Base-by-base conservation (phyloP, 2,888 invertebrate genomes). In the Andricus quercusramuli region DNA sequence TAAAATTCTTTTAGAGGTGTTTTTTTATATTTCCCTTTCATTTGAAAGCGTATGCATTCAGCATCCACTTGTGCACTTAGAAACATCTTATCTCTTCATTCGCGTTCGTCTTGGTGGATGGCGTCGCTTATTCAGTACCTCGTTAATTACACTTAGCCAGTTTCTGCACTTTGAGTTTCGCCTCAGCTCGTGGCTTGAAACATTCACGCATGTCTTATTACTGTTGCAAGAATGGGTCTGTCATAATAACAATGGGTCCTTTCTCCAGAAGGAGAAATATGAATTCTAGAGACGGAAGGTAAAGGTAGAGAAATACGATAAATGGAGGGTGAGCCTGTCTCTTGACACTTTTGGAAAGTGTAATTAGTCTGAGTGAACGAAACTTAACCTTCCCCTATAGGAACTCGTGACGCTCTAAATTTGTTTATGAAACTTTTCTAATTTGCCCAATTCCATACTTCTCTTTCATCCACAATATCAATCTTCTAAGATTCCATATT, bases 121-220 rank as follows among this genome's bases (percentile, higher is more conserved):
- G 22, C 74, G 74, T 25, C 64, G 64, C 74, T 74, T 74, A 74
- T 74, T 74, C 74, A 56, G 74, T 74, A 8, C 74, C 74, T 74
- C 74, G 74, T 74, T 74, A 74, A 74, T 74, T 74, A 74, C 56
- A 74, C 74, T 74, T 74, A 59, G 56, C 74, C 37, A 74, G 74
- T 74, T 74, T 74, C 74, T 74, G 56, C 29, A 74, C 74, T 74
- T 74, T 74, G 47, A 17, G 51, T 74, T 74, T 74, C 32, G n/a
- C 56, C 74, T 74, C 22, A 56, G 32, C 32, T 56, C 51, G 56
- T 37, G 74, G 74, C 32, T 74, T 74, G 56, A 74, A 74, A 74
- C 56, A 74, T 56, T 74, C 74, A 74, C 56, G 74, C 56, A 56
- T 74, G 74, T 74, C 74, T 74, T 74, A 74, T 74, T 74, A 56